A percentile compares a stretch with the other conserved stretches of the same genome.
Conservation (phyloP, 1,140 invertebrate species). For the Probaryconus sp. region DNA sequence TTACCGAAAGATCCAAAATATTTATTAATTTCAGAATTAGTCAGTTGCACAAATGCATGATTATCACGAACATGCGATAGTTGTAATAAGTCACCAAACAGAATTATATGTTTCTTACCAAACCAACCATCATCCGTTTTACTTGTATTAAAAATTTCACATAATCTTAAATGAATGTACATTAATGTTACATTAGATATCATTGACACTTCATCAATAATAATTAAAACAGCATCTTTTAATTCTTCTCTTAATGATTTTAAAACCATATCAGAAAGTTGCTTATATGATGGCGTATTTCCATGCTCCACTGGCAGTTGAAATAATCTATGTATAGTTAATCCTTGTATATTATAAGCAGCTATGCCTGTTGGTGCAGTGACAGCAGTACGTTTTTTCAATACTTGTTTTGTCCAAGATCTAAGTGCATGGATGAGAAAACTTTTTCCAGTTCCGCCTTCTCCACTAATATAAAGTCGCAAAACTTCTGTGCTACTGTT, state of each 20-base stretch:
- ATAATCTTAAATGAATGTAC: conserved; percentile 6
- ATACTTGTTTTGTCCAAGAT: too few relatives aligned
- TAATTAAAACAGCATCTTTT: background rate
- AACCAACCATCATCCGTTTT: conserved; percentile 51
- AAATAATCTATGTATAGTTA: conserved; percentile 12
- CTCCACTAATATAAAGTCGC: too few relatives aligned
- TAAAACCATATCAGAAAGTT: conserved; percentile 8
- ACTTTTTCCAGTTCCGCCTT: too few relatives aligned
- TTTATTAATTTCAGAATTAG: conserved; percentile 45
- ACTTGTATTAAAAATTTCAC: conserved; percentile 54
- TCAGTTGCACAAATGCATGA: conserved; percentile 42
- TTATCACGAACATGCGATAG: conserved; percentile 58
- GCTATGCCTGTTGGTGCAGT: too few relatives aligned
- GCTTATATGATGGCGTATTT: conserved; percentile 7
- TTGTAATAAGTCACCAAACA: conserved; percentile 65
- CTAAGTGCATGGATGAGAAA: too few relatives aligned
- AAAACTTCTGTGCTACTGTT: background rate
- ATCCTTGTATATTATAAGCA: conserved; percentile 4
- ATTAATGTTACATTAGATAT: too few relatives aligned
- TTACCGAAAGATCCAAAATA: conserved; percentile 39
- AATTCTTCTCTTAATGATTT: conserved; percentile 1
- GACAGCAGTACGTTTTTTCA: background rate
- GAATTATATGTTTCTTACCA: conserved; percentile 39
- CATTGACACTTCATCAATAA: too few relatives aligned
- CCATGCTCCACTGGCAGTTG: conserved; percentile 2